Conservation (phyloP, 1,140 invertebrate species). For the Diuraphis noxia region DNA sequence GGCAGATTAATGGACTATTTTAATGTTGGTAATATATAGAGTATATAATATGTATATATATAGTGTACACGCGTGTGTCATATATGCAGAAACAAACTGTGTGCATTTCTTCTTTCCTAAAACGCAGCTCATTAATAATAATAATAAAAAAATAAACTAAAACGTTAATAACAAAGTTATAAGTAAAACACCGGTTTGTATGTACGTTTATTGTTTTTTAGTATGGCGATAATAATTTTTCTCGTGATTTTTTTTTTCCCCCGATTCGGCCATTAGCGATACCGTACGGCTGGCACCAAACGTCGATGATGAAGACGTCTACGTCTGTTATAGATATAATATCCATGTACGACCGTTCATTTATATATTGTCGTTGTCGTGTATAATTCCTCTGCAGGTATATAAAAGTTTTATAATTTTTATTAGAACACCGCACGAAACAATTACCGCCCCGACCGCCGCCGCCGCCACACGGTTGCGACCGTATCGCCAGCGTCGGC, state of each 20-base stretch:
- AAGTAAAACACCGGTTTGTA: slow-evolving; percentile 45
- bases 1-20: slow-evolving; percentile 47
- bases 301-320: slow-evolving; percentile 50
- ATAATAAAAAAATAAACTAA: background rate
- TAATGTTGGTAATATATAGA: slow-evolving; percentile 13
- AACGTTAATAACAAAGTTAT: background rate
- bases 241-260: slow-evolving; percentile 28
- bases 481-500: background rate
- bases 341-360: slow-evolving; percentile 4
- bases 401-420: slow-evolving; percentile 50
- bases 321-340: slow-evolving; percentile 17
- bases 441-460: background rate
- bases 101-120: slow-evolving; percentile 16
- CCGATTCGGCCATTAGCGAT: slow-evolving; percentile 24
- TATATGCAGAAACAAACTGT: background rate
- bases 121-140: slow-evolving; percentile 49
- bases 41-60: background rate
- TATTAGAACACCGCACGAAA: slow-evolving; percentile 52
- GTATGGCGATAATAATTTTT: slow-evolving; percentile 45
- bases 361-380: slow-evolving; percentile 25
- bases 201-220: slow-evolving; percentile 41
- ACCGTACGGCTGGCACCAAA: slow-evolving; percentile 50
- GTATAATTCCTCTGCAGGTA: background rate
- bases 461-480: background rate
- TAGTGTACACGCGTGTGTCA: background rate